phyloP scores from a whole-genome alignment of 2,797 vertebrate species.

The Chaetophractus vellerosus region DNA sequence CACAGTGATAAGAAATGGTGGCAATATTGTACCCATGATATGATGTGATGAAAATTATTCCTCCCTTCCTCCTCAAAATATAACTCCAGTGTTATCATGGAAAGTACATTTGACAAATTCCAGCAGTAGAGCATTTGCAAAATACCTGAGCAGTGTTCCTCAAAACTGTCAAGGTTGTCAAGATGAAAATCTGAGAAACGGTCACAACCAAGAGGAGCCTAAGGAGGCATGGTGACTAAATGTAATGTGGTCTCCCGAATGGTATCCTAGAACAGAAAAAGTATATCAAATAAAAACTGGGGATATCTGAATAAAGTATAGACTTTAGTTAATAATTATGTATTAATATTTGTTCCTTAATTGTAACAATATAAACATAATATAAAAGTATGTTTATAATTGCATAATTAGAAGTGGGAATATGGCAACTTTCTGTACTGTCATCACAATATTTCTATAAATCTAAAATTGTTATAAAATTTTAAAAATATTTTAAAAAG shows the following conservation, averaged over 20 bases:
- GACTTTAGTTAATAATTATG: background rate
- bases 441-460: background rate
- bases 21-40: background rate
- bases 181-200: no score
- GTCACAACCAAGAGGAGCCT: no score
- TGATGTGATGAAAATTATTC: background rate
- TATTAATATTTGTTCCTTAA: background rate
- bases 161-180: no score
- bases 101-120: constrained; percentile 1
- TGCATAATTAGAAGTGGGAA: background rate
- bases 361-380: background rate
- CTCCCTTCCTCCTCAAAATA: background rate
- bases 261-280: background rate
- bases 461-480: background rate
- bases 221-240: no score
- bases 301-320: background rate
- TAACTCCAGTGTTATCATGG: background rate
- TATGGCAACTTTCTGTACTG: background rate
- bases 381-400: background rate
- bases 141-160: background rate
- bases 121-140: background rate
- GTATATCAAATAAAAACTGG: background rate
- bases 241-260: background rate
- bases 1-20: background rate
- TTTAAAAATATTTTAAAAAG: constrained; percentile 10